A percentile compares a stretch with the other conserved stretches of the same genome.
phyloP scores from a whole-genome alignment of 64 coral and sea anemone genomes.

The Dendrophyllia cribrosa region DNA sequence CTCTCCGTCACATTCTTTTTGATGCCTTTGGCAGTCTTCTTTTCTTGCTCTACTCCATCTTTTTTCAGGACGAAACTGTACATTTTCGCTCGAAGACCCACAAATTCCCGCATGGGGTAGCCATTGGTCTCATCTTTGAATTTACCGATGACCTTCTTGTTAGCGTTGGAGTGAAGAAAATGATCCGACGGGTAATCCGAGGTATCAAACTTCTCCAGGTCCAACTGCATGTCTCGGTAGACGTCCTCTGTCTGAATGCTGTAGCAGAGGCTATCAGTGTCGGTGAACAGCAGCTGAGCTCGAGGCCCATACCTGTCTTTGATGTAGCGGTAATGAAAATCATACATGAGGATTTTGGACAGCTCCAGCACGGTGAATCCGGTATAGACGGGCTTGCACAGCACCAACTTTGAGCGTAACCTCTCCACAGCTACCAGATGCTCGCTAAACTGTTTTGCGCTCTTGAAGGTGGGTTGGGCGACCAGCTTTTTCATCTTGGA shows the following conservation, averaged over 20 bases:
- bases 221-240: background rate
- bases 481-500: background rate
- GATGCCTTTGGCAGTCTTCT: slow-evolving; percentile 7
- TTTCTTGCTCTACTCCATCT: background rate
- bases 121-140: slow-evolving; percentile 60
- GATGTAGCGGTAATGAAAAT: background rate
- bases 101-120: background rate
- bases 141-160: slow-evolving; percentile 46
- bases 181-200: slow-evolving; percentile 18
- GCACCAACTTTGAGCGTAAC: background rate
- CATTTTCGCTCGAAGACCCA: slow-evolving; percentile 41
- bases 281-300: slow-evolving; percentile 3
- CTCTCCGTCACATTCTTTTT: slow-evolving; percentile 2
- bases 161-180: background rate
- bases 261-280: slow-evolving; percentile 35
- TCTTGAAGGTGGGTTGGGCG: background rate
- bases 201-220: background rate
- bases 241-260: slow-evolving; percentile 14
- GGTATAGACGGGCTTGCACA: background rate
- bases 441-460: background rate
- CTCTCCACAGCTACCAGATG: background rate
- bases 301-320: background rate
- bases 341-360: background rate
- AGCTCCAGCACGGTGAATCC: background rate
- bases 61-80: background rate